A percentile compares a stretch with the other conserved stretches of the same genome.
Conservation (phyloP, 2,888 invertebrate species). For the Apotomis betuletana region DNA sequence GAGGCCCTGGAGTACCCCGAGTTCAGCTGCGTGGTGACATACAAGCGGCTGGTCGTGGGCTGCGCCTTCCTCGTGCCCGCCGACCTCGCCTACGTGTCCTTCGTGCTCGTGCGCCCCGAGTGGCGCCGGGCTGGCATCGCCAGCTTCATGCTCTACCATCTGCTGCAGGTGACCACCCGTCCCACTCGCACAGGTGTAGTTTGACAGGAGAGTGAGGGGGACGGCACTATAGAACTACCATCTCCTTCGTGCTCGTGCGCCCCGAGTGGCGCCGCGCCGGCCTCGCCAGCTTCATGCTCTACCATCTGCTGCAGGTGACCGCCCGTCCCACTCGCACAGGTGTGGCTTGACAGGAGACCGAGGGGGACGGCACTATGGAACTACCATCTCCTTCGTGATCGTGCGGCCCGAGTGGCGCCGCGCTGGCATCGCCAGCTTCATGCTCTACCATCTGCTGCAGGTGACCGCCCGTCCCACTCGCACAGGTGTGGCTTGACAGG, state of each 20-base stretch:
- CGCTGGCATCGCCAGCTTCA: conserved; percentile 92
- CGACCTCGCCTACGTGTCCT: conserved; percentile 93
- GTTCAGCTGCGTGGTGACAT: conserved; percentile 94
- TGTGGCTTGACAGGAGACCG: too few relatives aligned
- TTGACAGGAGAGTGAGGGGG: too few relatives aligned
- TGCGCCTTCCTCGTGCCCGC: conserved; percentile 96
- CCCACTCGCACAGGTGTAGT: too few relatives aligned
- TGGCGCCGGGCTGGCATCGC: conserved; percentile 94
- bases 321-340: background rate
- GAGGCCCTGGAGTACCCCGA: conserved; percentile 96
- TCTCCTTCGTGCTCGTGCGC: conserved; percentile 92
- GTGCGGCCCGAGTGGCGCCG: conserved; percentile 94
- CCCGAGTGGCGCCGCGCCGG: conserved; percentile 93
- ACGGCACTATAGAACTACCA: too few relatives aligned
- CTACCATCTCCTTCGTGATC: conserved; percentile 95
- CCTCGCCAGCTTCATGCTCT: conserved; percentile 95
- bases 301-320: conserved; percentile 92
- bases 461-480: conserved; percentile 61
- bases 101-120: conserved; percentile 93
- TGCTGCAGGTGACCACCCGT: conserved; percentile 86
- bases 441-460: conserved; percentile 96
- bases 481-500: conserved; percentile 51
- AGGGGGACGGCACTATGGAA: too few relatives aligned
- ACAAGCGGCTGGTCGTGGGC: conserved; percentile 92
- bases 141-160: conserved; percentile 95